Percentiles rank a stretch among this genome's conserved stretches.
These are phyloP conservation scores for Sinonovacula constricta DNA, from an alignment of 1,140 invertebrate species.

Conservation along the genomic window DNA sequence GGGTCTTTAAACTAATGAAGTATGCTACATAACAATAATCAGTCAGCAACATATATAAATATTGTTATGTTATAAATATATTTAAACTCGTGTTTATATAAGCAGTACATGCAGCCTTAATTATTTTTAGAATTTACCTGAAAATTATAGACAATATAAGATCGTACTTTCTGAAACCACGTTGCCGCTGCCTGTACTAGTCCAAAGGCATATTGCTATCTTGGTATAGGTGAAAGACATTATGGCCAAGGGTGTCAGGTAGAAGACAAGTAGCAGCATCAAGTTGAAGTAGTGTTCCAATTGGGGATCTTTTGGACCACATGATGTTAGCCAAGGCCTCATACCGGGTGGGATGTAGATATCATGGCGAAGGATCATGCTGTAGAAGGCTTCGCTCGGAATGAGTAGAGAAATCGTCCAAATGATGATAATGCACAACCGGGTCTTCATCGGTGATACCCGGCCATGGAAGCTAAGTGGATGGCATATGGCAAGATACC, in stretches of 20 bases:
- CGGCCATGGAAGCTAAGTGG: too few relatives aligned
- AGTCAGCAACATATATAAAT: not conserved
- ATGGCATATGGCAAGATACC: too few relatives aligned
- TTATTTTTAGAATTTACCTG: not conserved
- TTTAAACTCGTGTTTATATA: not conserved
- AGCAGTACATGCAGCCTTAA: not conserved
- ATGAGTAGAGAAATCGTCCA: slow-evolving; percentile 82
- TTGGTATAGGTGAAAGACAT: slow-evolving; percentile 91
- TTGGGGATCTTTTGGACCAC: slow-evolving; percentile 33
- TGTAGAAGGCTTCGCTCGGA: slow-evolving; percentile 52
- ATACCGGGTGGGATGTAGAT: slow-evolving; percentile 48
- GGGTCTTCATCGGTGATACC: too few relatives aligned
- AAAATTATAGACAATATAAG: too few relatives aligned
- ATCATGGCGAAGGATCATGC: slow-evolving; percentile 44
- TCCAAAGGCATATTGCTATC: slow-evolving; percentile 90
- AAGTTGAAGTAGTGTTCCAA: slow-evolving; percentile 83
- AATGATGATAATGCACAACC: too few relatives aligned
- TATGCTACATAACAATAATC: not conserved
- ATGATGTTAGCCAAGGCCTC: slow-evolving; percentile 56
- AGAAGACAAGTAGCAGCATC: slow-evolving; percentile 85
- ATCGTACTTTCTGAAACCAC: slow-evolving; percentile 36
- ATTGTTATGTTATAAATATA: not conserved
- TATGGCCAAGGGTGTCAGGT: slow-evolving; percentile 86
- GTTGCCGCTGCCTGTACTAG: slow-evolving; percentile 84
- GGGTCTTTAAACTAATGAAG: too few relatives aligned